Base-by-base conservation (phyloP, 2,888 invertebrate genomes). In the Lissonota sp. region DNA sequence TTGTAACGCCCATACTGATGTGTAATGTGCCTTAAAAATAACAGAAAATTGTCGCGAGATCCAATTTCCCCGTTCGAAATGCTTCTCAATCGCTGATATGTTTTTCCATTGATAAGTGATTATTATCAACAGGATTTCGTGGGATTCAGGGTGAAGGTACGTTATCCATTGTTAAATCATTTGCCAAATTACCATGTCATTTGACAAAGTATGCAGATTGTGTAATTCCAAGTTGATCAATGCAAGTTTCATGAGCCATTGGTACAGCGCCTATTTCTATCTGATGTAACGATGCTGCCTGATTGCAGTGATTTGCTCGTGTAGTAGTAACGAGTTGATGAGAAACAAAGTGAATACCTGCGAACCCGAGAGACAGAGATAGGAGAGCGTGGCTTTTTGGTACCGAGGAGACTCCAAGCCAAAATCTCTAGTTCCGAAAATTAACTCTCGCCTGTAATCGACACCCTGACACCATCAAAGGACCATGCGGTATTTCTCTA, bases 361-460 rank as follows among this genome's bases (percentile, higher is more conserved):
- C 46, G 39, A 51, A 12, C 16, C 12, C 26, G 49, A 70, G 14
- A 40, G n/a, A 8, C 49, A 40, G 53, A 60, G 53, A 57, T 7
- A 10, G 57, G 26, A 57, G 57, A 57, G 57, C 26, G 16, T 16
- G n/a, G 73, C 37, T 73, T 57, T 64, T 63, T 12, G 51, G 44
- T 6, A 14, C 12, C 53, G 10, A 55, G 39, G 12, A 51, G 53
- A 14, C 42, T 53, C 44, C 62, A 26, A 10, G 44, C 44, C 7
- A 44, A 44, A 44, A 44, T 44, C 77, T 58, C 77, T 37, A 14
- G 64, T 71, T 51, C 7, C 71, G 71, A 78, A 71, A 78, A 78
- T 78, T 78, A 78, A 66, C 77, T 78, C 77, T 78, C 64, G 71
- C 71, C 60, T 78, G 77, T 71, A 71, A 78, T 78, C 77, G 77